Evolutionary conservation across 2,888 invertebrate genomes (phyloP).

Genomic region (Dromius quadrimaculatus): DNA sequence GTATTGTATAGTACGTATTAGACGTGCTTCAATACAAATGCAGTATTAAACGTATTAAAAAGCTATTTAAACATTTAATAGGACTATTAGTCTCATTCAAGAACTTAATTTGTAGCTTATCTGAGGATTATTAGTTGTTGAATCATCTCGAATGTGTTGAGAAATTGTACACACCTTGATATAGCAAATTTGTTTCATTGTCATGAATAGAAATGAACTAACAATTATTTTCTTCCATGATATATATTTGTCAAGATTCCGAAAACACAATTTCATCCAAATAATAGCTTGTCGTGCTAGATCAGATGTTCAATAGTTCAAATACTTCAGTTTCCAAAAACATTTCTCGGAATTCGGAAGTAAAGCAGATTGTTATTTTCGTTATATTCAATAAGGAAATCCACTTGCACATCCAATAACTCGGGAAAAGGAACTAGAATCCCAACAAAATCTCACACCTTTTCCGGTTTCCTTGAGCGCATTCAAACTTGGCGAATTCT

Average conservation of each 20-base stretch:
- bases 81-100: no score
- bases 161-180: no score
- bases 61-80: no score
- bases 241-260: neutral
- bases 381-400: constrained; percentile 46
- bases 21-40: constrained; percentile 37
- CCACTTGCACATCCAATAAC: constrained; percentile 46
- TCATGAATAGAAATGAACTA: no score
- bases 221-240: no score
- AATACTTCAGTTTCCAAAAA: neutral
- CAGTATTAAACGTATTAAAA: constrained; percentile 44
- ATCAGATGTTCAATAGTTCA: no score
- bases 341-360: neutral
- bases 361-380: constrained; percentile 12
- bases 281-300: neutral
- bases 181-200: no score
- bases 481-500: constrained; percentile 14
- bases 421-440: constrained; percentile 33
- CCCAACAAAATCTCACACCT: neutral
- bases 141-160: no score
- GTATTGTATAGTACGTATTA: constrained; percentile 12
- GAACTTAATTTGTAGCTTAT: no score
- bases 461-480: constrained; percentile 32
- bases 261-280: neutral
- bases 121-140: no score